phyloP scores from a whole-genome alignment of 2,888 invertebrate genomes.

The Phanerotoma sp. region DNA sequence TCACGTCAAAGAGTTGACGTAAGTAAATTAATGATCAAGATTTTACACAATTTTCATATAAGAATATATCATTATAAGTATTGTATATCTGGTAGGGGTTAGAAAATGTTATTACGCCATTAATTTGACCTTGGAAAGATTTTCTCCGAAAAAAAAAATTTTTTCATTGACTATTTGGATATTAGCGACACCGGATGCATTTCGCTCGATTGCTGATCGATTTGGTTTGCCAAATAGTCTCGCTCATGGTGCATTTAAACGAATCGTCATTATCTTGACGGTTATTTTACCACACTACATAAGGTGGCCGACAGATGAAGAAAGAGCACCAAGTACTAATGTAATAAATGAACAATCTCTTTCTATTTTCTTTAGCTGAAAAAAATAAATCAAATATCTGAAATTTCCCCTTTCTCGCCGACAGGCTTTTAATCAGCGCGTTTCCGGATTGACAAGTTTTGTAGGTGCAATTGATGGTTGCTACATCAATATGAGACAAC shows the following conservation, averaged over 20 bases:
- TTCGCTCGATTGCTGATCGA: conserved; percentile 19
- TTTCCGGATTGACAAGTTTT: not conserved
- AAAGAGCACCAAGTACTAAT: conserved; percentile 18
- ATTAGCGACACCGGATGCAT: conserved; percentile 18
- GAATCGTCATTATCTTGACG: conserved; percentile 6
- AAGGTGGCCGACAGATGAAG: conserved; percentile 12
- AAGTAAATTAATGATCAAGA: too few relatives aligned
- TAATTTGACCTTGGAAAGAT: not conserved
- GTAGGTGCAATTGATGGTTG: conserved; percentile 11
- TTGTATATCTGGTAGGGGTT: conserved; percentile 12
- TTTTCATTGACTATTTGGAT: conserved; percentile 19
- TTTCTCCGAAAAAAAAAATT: conserved; percentile 10
- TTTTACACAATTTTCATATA: not conserved
- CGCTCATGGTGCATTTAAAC: conserved; percentile 15
- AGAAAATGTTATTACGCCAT: conserved; percentile 11
- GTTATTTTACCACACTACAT: conserved; percentile 6
- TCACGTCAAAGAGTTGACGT: conserved; percentile 13
- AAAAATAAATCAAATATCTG: too few relatives aligned
- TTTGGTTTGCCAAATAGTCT: conserved; percentile 17
- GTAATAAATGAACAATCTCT: too few relatives aligned
- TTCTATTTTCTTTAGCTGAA: too few relatives aligned
- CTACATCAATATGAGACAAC: conserved; percentile 13
- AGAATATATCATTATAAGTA: conserved; percentile 3
- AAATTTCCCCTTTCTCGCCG: too few relatives aligned
- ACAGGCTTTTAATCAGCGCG: too few relatives aligned